These are phyloP conservation scores for Saguinus oedipus DNA, from an alignment of 2,797 vertebrate species.

Conservation along the genomic window DNA sequence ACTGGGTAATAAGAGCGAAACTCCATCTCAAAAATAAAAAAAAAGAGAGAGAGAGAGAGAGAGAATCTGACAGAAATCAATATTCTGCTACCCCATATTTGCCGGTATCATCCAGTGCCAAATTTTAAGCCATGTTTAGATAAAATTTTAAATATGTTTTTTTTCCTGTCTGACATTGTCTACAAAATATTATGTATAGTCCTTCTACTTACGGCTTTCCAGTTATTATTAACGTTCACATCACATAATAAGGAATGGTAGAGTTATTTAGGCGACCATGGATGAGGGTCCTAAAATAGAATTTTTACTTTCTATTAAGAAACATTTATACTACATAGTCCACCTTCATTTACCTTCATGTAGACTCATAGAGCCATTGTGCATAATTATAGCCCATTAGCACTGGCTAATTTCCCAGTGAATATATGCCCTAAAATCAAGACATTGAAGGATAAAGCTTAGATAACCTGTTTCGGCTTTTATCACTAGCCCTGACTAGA, in stretches of 20 bases:
- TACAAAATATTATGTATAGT: background rate
- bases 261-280: background rate
- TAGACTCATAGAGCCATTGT: background rate
- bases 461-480: background rate
- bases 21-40: no score
- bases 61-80: background rate
- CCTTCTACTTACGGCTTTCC: background rate
- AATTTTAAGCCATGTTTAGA: background rate
- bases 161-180: background rate
- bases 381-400: background rate
- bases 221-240: background rate
- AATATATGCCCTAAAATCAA: background rate
- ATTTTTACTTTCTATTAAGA: background rate
- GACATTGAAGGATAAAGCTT: background rate
- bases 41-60: no score
- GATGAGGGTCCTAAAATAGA: rapidly evolving
- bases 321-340: background rate
- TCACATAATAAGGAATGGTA: background rate
- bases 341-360: background rate
- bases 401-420: background rate
- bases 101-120: background rate
- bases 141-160: background rate
- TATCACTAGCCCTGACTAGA: background rate
- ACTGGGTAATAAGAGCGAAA: no score
- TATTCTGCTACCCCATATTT: rapidly evolving